phyloP scores from a whole-genome alignment of 2,797 vertebrate genomes.

The Novumbra hubbsi region DNA sequence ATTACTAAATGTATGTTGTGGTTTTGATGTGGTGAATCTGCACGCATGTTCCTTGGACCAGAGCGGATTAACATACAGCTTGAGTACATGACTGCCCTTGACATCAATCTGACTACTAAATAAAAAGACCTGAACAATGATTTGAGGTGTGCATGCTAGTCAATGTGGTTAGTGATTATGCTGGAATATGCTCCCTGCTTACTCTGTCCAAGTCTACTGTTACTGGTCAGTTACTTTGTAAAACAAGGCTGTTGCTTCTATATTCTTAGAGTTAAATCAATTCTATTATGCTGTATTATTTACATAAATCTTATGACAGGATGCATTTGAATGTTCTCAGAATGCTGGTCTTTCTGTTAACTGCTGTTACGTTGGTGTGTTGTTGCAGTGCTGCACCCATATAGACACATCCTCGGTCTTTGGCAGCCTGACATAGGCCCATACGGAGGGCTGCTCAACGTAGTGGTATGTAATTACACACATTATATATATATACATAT shows the following conservation, averaged over 20 bases:
- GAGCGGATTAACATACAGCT: no score
- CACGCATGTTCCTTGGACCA: neutral
- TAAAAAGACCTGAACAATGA: neutral
- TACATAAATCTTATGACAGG: neutral
- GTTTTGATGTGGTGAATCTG: neutral
- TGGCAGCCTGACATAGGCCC: slow-evolving; percentile 99
- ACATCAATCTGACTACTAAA: neutral
- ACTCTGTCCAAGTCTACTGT: neutral
- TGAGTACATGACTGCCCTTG: no score
- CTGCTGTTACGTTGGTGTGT: neutral
- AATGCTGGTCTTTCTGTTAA: neutral
- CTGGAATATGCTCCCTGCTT: neutral
- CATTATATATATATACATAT: neutral
- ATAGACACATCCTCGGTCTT: slow-evolving; percentile 91
- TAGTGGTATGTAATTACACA: slow-evolving; percentile 82
- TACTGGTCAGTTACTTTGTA: neutral
- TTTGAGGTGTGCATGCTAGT: neutral
- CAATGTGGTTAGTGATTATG: neutral
- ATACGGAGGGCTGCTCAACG: slow-evolving; percentile 95
- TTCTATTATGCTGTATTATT: neutral
- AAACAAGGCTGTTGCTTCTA: no score
- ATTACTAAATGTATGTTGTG: neutral
- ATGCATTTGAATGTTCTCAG: no score
- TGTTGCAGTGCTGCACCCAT: slow-evolving; percentile 87
- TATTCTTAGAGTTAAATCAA: no score